A percentile compares a stretch with the other conserved stretches of the same genome.
Evolutionary conservation across 2,888 invertebrate genomes (phyloP).

Genomic region (Drosophila kambysellisi): DNA sequence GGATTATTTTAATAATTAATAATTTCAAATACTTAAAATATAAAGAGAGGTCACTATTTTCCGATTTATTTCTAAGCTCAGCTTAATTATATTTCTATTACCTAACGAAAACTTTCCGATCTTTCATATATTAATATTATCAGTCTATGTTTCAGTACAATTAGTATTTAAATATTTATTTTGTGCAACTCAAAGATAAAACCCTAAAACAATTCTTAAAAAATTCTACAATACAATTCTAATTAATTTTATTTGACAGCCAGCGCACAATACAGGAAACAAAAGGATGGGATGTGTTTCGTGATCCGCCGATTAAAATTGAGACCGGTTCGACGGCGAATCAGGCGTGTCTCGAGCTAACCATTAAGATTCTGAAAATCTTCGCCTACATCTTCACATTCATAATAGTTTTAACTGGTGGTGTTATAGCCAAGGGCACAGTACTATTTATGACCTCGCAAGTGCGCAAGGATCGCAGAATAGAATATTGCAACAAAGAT

Average conservation of each 20-base stretch:
- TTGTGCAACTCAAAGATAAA: too few relatives aligned
- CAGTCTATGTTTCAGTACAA: not conserved
- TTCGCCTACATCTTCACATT: conserved; percentile 94
- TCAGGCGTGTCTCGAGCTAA: conserved; percentile 93
- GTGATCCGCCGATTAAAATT: conserved; percentile 95
- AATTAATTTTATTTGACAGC: conserved; percentile 84
- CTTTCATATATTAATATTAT: not conserved
- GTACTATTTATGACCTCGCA: conserved; percentile 97
- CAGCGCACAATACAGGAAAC: conserved; percentile 94
- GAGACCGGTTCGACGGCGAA: conserved; percentile 95
- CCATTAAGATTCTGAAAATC: conserved; percentile 93
- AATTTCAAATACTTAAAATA: not conserved
- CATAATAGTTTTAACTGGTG: conserved; percentile 92
- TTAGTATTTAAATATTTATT: too few relatives aligned
- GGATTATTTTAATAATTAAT: not conserved
- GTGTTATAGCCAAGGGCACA: conserved; percentile 95
- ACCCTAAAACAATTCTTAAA: not conserved
- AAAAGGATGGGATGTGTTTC: conserved; percentile 98
- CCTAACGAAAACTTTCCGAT: not conserved
- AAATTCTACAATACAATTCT: not conserved
- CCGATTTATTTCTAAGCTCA: not conserved
- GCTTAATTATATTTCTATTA: not conserved
- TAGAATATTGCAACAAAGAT: conserved; percentile 93
- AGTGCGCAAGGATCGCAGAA: conserved; percentile 90
- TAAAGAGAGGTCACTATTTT: not conserved